Base-by-base conservation (phyloP, 2,888 invertebrate species). In the Augiades crinisus region DNA sequence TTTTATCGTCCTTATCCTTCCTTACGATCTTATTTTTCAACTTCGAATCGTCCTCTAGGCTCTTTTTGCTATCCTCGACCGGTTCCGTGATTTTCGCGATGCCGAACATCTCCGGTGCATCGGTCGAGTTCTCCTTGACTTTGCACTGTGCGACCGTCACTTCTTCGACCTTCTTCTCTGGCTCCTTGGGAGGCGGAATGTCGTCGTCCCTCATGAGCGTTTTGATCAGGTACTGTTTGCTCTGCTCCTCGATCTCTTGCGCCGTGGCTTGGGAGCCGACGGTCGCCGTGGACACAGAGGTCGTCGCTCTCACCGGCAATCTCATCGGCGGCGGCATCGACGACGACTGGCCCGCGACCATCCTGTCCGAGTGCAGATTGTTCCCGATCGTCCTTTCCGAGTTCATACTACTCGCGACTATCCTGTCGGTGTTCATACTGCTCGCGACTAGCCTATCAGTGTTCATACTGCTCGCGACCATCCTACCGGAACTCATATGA, bases 181-280 rank as follows among this genome's bases (percentile, higher is more conserved):
- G 91, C 69, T 91, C 61, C 73, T 90, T 62, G 78, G 92, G 65
- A 19, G 94, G 93, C 81, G 95, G 94, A 2, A 94, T 93, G 68
- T 97, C 97, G 68, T 97, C 90, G 71, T 96, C 94, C 31, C 96
- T 95, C 59, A 97, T 97, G 57, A 97, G 90, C 0, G 97, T 97
- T 89, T 97, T 98, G 64, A 97, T 96, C 36, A 97, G 92, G 90
- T 95, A 95, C 84, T 95, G 95, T 67, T 93, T 92, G 76, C 92
- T 92, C 70, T 94, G 94, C 54, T 93, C 93, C 54, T 91, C 90
- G 38, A 92, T 92, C 45, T 92, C 92, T 70, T 91, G 77, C 70
- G 92, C 66, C 63, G 91, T 65, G 65, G 85, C 78, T 77, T 92
- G 70, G 0, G 85, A 84, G 54, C 82, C 87, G 8, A 88, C 90